Base-by-base conservation (phyloP, 2,888 invertebrate genomes). In the Icerya purchasi region DNA sequence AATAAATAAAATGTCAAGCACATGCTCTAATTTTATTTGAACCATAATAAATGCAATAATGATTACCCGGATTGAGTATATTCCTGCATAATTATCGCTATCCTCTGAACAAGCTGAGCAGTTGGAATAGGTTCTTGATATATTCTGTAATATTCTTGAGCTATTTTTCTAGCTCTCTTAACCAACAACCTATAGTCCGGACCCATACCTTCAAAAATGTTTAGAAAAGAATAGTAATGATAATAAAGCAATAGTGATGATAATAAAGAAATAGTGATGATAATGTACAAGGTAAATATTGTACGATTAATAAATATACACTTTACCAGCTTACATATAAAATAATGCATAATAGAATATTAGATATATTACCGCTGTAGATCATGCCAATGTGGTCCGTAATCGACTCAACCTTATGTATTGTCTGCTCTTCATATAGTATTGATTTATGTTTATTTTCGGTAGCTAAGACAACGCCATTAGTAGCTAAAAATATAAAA, bases 81-180 rank as follows among this genome's bases (percentile, higher is more conserved):
- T 72, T 98, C 98, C 73, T 98, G 98, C 97, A 99, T 98, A 23
- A 98, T 86, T 59, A 88, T 86, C 22, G 98, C 97, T 1, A 98
- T 86, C 64, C 90, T 77, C 72, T 96, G 93, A 54, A 98, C 98
- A 19, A 98, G 76, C 72, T 97, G 96, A 0, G 89, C 84, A 0
- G 96, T 96, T 0, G 98, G 96, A 67, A 99, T 98, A 0, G 88
- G 85, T 72, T 97, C 94, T 62, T 86, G 83, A 72, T 97, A 97
- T 66, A 85, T 83, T 62, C 94, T 74, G 67, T 77, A 83, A 72
- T 98, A 98, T 71, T 91, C 86, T 73, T 94, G 93, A 0, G 96
- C 94, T 78, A 94, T 85, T 76, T 96, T 96, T 1, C 96, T 79
- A 0, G 96, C 96, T 69, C 87, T 80, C 66, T 83, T 86, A 1